A percentile compares a stretch with the other conserved stretches of the same genome.
phyloP scores from a whole-genome alignment of 2,797 vertebrate genomes.

The Enoplosus armatus region DNA sequence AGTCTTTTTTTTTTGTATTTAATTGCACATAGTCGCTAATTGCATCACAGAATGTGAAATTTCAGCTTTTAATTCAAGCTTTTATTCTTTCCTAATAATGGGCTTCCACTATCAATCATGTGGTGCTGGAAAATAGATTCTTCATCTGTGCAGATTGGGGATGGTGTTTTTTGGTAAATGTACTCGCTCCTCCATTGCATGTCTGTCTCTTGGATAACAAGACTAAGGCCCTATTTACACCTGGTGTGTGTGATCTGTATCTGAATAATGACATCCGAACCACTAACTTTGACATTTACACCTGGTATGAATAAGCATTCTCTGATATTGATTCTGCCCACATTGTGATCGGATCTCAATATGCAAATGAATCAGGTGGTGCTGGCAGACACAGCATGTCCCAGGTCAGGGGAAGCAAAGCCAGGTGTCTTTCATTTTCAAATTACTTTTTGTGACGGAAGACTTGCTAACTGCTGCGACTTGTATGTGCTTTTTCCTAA shows the following conservation, averaged over 20 bases:
- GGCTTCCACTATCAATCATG: slow-evolving; percentile 34
- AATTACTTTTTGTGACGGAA: neutral
- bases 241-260: slow-evolving; percentile 5
- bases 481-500: neutral
- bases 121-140: slow-evolving; percentile 23
- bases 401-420: neutral
- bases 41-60: slow-evolving; percentile 58
- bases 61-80: slow-evolving; percentile 46
- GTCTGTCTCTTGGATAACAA: neutral
- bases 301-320: neutral
- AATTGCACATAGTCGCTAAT: slow-evolving; percentile 70
- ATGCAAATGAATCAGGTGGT: neutral
- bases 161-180: slow-evolving; percentile 26
- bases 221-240: neutral
- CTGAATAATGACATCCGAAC: slow-evolving; percentile 9
- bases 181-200: neutral
- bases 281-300: slow-evolving; percentile 11
- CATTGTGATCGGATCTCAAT: slow-evolving; percentile 11
- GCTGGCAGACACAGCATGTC: neutral
- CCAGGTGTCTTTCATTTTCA: neutral
- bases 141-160: slow-evolving; percentile 15
- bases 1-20: slow-evolving; percentile 32
- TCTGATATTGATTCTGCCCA: slow-evolving; percentile 9
- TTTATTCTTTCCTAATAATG: slow-evolving; percentile 49
- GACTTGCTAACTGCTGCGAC: neutral